A percentile compares a stretch with the other conserved stretches of the same genome.
phyloP scores from a whole-genome alignment of 2,113 vertebrate genomes.

The Aythya baeri region DNA sequence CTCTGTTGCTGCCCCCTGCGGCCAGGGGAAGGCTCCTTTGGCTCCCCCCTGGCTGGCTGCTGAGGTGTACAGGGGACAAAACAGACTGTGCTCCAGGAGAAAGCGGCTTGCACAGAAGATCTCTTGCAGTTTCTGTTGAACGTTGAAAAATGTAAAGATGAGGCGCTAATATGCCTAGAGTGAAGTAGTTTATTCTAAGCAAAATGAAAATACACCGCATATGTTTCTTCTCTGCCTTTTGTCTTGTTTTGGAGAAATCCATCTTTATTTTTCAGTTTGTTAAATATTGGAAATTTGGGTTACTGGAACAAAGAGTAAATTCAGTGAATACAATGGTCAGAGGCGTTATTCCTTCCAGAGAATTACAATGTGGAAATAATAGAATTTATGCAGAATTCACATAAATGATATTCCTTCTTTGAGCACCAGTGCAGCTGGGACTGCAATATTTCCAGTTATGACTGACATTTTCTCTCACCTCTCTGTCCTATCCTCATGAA shows the following conservation, averaged over 20 bases:
- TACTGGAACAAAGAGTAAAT: not conserved
- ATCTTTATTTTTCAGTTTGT: not conserved
- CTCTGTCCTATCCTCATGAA: conserved; percentile 67
- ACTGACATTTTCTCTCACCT: conserved; percentile 59
- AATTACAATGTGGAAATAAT: not conserved
- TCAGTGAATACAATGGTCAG: not conserved
- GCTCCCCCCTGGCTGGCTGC: not conserved
- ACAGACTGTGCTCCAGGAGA: not conserved
- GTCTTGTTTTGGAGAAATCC: not conserved
- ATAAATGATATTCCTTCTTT: conserved; percentile 6
- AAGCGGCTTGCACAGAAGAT: not conserved
- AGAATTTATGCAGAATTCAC: not conserved
- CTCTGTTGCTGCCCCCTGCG: not conserved
- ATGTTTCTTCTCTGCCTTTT: not conserved
- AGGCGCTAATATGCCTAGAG: not conserved
- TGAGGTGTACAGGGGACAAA: not conserved
- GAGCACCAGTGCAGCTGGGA: not conserved
- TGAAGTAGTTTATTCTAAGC: not conserved
- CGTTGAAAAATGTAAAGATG: not conserved
- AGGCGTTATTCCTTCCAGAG: not conserved
- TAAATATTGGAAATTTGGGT: not conserved
- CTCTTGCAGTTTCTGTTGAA: not conserved
- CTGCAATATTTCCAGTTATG: not conserved
- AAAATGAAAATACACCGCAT: not conserved
- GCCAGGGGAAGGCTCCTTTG: not conserved